phyloP scores from a whole-genome alignment of 2,888 invertebrate genomes.

The Drosophila niveifrons region DNA sequence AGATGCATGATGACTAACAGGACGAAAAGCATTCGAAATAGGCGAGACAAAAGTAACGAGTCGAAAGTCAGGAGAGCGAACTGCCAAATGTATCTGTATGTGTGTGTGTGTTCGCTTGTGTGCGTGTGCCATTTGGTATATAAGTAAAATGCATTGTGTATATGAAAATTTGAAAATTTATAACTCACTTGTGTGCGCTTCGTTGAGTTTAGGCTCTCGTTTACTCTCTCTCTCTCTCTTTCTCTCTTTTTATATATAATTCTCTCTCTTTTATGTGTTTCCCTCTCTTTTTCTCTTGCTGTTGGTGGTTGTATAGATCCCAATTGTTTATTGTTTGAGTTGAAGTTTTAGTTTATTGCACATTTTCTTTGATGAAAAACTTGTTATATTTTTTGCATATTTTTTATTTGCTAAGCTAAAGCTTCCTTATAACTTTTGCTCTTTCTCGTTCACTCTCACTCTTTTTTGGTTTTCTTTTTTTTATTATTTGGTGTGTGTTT shows the following conservation, averaged over 20 bases:
- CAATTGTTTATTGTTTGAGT: constrained; percentile 31
- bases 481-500: constrained; percentile 19
- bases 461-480: constrained; percentile 1
- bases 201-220: constrained; percentile 47
- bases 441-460: constrained; percentile 13
- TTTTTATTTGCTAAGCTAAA: background rate
- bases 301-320: constrained; percentile 35
- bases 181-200: constrained; percentile 76
- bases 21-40: constrained; percentile 12
- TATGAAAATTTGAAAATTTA: constrained; percentile 62
- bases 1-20: constrained; percentile 38
- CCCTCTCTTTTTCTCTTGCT: constrained; percentile 20
- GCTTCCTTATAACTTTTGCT: constrained; percentile 20
- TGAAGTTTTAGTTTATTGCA: constrained; percentile 67
- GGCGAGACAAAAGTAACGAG: constrained; percentile 60
- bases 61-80: constrained; percentile 32
- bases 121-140: constrained; percentile 56
- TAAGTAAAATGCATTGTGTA: constrained; percentile 53
- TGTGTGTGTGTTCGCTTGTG: constrained; percentile 44
- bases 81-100: constrained; percentile 14
- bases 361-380: constrained; percentile 62
- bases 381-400: constrained; percentile 18
- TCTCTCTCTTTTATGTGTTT: constrained; percentile 4
- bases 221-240: constrained; percentile 18
- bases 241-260: constrained; percentile 17